A percentile compares a stretch with the other conserved stretches of the same genome.
Evolutionary conservation across 2,888 invertebrate genomes (phyloP).

Genomic region (Stenoptilia bipunctidactyla): DNA sequence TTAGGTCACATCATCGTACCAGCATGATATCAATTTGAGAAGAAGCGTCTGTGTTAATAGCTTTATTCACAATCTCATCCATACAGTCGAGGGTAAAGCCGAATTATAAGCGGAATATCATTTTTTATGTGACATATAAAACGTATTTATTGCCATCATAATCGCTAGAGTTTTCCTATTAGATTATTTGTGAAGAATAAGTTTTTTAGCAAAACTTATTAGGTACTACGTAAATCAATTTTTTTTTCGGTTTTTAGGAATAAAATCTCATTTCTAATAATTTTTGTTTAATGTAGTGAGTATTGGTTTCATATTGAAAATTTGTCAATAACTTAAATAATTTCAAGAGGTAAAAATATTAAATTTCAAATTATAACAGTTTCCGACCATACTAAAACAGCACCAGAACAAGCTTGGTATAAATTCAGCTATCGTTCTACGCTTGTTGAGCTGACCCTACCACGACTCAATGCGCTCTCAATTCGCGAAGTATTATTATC

Average conservation of each 20-base stretch:
- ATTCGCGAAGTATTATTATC: constrained; percentile 64
- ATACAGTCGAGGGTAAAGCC: constrained; percentile 67
- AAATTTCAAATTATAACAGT: too few relatives aligned
- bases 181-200: constrained; percentile 53
- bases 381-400: too few relatives aligned
- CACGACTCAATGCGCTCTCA: constrained; percentile 66
- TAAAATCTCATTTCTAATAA: too few relatives aligned
- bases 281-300: too few relatives aligned
- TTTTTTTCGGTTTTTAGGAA: too few relatives aligned
- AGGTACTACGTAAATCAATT: too few relatives aligned
- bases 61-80: constrained; percentile 71
- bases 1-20: constrained; percentile 5
- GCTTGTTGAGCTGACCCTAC: constrained; percentile 61
- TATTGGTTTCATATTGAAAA: too few relatives aligned
- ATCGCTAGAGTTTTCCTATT: constrained; percentile 59
- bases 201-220: constrained; percentile 11
- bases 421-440: too few relatives aligned
- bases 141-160: constrained; percentile 70
- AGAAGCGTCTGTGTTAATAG: constrained; percentile 72
- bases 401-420: too few relatives aligned
- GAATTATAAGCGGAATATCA: constrained; percentile 55
- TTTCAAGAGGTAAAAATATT: too few relatives aligned
- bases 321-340: too few relatives aligned
- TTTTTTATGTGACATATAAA: constrained; percentile 70
- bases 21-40: constrained; percentile 68